Evolutionary conservation across 2,888 invertebrate genomes (phyloP), one percentile per base, ranked within the genome.

Genomic region (Diplazon laetatorius): DNA sequence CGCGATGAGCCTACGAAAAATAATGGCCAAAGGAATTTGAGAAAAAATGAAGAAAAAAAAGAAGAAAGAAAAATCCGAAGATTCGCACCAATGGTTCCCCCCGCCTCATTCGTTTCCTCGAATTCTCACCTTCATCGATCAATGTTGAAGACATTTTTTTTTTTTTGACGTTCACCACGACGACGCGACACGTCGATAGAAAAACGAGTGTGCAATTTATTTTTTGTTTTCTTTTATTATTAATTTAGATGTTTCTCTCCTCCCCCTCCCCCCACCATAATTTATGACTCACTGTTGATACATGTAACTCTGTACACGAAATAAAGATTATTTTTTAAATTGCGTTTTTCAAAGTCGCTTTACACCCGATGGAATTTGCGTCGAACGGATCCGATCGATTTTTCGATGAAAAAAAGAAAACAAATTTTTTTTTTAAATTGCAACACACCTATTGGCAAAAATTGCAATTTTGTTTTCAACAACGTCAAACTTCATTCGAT

Each of bases 281-380:
- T 9, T 63, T 30, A 37, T 59, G 12, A 37, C 9, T 42, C 55
- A 68, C 55, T 42, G 30, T 25, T 39, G 22, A 52, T 30, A n/a
- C n/a, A 30, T 68, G 18, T 68, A 44, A 55, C 30, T 48, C 48
- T 63, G 52, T 69, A 69, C 75, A 69, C 44, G 22, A 55, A 71
- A 75, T 75, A 75, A 75, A 75, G 9, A 42, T 46, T 69, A 55
- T 69, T 69, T 68, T 68, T 44, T 62, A 50, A 18, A 52, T 25
- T 10, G 35, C 16, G 55, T 37, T 69, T 4, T 20, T n/a, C 1
- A 59, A 35, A 1, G 14, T 0, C 0, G n/a, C 10, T 55, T 55
- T 14, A 3, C 16, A 55, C 30, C 30, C 5, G 25, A 8, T 37
- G 18, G 12, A n/a, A 10, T 6, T 63, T 14, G 12, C 4, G 16